phyloP scores from a whole-genome alignment of 2,888 invertebrate genomes.

The Ochropleura leucogaster region DNA sequence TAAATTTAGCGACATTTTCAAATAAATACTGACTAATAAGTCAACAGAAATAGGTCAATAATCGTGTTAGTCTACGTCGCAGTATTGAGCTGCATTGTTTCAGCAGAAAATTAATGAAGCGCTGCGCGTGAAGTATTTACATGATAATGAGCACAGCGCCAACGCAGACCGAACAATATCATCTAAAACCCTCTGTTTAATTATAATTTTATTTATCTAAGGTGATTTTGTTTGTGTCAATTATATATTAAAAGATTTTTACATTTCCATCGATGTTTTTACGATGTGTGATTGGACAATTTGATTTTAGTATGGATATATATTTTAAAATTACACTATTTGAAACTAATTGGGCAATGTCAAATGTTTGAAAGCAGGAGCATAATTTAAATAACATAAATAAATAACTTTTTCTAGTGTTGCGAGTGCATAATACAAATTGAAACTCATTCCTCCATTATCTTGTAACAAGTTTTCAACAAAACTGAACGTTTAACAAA shows the following conservation, averaged over 20 bases:
- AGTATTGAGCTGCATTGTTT: slow-evolving; percentile 47
- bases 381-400: not conserved
- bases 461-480: slow-evolving; percentile 4
- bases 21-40: slow-evolving; percentile 1
- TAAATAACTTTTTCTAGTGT: not conserved
- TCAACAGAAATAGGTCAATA: slow-evolving; percentile 33
- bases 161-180: slow-evolving; percentile 26
- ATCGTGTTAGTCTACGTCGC: not conserved
- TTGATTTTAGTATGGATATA: not conserved
- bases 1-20: slow-evolving; percentile 8
- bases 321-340: slow-evolving; percentile 14
- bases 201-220: not conserved
- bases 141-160: slow-evolving; percentile 53
- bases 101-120: slow-evolving; percentile 36
- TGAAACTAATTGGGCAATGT: not conserved
- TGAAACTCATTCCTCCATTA: slow-evolving; percentile 14
- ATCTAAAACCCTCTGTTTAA: slow-evolving; percentile 32
- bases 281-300: not conserved
- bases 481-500: slow-evolving; percentile 17
- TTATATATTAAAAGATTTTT: not conserved
- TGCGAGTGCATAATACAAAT: not conserved
- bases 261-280: not conserved
- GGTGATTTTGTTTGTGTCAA: not conserved
- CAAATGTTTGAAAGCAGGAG: not conserved
- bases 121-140: slow-evolving; percentile 54